phyloP scores from a whole-genome alignment of 2,888 invertebrate species.

The Stomorhina lunata region DNA sequence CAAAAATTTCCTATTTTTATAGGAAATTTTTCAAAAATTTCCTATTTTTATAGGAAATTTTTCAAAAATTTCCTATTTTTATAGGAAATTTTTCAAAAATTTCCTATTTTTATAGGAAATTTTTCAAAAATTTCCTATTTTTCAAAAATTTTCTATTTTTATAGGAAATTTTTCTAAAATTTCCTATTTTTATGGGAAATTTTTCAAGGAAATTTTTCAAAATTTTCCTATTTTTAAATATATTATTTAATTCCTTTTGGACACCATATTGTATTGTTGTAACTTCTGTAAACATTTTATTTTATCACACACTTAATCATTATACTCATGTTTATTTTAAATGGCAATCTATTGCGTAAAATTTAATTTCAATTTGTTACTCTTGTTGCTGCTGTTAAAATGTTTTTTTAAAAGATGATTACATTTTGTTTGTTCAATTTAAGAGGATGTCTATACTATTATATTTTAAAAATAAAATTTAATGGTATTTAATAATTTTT shows the following conservation, averaged over 20 bases:
- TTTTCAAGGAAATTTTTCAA: too few relatives aligned
- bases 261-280: neutral
- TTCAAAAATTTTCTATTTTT: too few relatives aligned
- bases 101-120: too few relatives aligned
- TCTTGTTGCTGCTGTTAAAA: neutral
- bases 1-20: too few relatives aligned
- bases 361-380: conserved; percentile 35
- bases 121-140: too few relatives aligned
- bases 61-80: too few relatives aligned
- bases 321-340: conserved; percentile 51
- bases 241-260: neutral
- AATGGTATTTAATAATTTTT: conserved; percentile 35
- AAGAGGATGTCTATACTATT: conserved; percentile 40
- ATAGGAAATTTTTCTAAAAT: too few relatives aligned
- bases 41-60: too few relatives aligned
- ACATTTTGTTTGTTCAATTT: conserved; percentile 30
- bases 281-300: conserved; percentile 43
- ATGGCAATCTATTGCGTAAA: conserved; percentile 53
- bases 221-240: neutral
- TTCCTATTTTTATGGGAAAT: too few relatives aligned
- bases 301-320: conserved; percentile 60
- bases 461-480: conserved; percentile 50
- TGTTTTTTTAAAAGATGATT: conserved; percentile 36
- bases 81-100: too few relatives aligned
- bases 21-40: too few relatives aligned